phyloP scores from a whole-genome alignment of 2,797 vertebrate species.

The Acipenser oxyrinchus region DNA sequence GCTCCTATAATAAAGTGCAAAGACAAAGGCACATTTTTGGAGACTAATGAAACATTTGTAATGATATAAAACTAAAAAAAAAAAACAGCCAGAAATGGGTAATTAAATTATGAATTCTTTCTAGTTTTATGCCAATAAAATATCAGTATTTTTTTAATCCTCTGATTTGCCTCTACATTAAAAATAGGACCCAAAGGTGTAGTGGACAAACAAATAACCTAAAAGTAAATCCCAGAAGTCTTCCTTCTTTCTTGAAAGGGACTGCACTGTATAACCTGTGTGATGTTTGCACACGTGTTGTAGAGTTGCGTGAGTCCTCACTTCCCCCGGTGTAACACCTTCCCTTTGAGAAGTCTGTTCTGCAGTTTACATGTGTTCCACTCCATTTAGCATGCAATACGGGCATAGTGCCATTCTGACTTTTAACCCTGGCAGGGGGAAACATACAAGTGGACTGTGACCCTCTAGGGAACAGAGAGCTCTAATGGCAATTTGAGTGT shows the following conservation, averaged over 20 bases:
- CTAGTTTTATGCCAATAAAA: no score
- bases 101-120: no score
- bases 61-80: no score
- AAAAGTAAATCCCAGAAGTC: no score
- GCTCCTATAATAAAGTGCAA: no score
- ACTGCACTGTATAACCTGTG: neutral
- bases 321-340: slow-evolving; percentile 15
- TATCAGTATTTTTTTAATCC: no score
- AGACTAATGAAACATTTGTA: no score
- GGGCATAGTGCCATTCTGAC: slow-evolving; percentile 67
- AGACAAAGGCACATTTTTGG: no score
- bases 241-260: neutral
- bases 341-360: slow-evolving; percentile 27
- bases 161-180: no score
- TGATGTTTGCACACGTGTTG: slow-evolving; percentile 7
- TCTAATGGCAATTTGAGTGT: slow-evolving; percentile 94
- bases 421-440: slow-evolving; percentile 72
- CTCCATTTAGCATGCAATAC: slow-evolving; percentile 65
- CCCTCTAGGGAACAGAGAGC: slow-evolving; percentile 64
- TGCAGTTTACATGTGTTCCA: slow-evolving; percentile 63
- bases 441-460: slow-evolving; percentile 53
- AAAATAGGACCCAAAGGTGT: no score
- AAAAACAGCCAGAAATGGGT: no score
- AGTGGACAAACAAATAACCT: no score
- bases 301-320: neutral